Conservation (phyloP, 2,113 vertebrate genomes). For the Gnathonemus echidnorhynchus region DNA sequence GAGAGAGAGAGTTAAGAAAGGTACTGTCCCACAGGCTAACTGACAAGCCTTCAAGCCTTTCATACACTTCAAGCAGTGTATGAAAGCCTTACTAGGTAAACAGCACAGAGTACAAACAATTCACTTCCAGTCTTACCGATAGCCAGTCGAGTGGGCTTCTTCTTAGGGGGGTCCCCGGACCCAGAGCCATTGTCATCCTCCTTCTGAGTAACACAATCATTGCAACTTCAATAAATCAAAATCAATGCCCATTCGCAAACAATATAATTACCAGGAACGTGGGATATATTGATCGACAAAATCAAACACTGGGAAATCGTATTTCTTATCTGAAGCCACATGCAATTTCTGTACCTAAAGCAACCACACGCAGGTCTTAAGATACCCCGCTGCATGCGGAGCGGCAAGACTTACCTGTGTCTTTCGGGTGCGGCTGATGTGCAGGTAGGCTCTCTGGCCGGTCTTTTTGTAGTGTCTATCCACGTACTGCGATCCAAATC, state of each 20-base stretch:
- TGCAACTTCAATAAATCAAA: neutral
- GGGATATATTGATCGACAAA: neutral
- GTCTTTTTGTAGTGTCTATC: conserved; percentile 79
- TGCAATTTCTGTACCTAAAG: neutral
- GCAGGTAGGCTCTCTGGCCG: conserved; percentile 86
- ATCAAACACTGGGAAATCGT: neutral
- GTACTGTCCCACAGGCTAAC: neutral
- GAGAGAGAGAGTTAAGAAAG: neutral
- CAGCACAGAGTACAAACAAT: neutral
- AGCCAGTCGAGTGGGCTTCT: conserved; percentile 93
- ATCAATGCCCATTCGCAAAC: neutral
- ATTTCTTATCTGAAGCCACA: neutral
- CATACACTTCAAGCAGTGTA: neutral
- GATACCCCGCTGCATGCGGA: neutral
- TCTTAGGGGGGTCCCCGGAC: conserved; percentile 88
- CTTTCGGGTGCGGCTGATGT: conserved; percentile 82
- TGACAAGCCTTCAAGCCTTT: conserved; percentile 10
- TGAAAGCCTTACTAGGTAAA: neutral
- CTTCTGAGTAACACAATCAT: conserved; percentile 47
- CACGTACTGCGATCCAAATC: conserved; percentile 88
- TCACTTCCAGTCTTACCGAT: conserved; percentile 69
- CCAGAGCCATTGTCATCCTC: conserved; percentile 78
- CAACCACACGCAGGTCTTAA: neutral
- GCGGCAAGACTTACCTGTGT: conserved; percentile 56
- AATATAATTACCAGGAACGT: neutral